Evolutionary conservation across 2,888 invertebrate genomes (phyloP).

Genomic region (Eurytoma californica): DNA sequence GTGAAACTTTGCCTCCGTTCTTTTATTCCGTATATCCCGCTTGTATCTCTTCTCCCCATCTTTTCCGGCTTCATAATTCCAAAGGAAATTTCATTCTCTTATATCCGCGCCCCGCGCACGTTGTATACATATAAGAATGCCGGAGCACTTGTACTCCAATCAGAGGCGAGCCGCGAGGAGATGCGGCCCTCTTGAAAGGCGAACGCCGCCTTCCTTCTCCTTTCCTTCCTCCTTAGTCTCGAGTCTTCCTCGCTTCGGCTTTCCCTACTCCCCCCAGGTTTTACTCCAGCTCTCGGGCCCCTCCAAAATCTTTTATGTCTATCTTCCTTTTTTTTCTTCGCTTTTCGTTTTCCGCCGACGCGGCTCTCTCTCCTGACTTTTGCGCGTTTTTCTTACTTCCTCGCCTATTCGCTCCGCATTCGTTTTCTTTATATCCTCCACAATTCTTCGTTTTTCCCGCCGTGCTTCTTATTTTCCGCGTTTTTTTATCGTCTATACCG

Average conservation of each 20-base stretch:
- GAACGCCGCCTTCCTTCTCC: not conserved
- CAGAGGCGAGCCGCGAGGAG: slow-evolving; percentile 42
- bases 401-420: slow-evolving; percentile 52
- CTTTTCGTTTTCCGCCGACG: slow-evolving; percentile 3
- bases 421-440: slow-evolving; percentile 53
- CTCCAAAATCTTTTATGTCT: slow-evolving; percentile 51
- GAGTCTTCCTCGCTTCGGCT: not conserved
- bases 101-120: not conserved
- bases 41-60: slow-evolving; percentile 11
- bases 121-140: slow-evolving; percentile 29
- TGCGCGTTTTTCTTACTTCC: slow-evolving; percentile 55
- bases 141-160: slow-evolving; percentile 51
- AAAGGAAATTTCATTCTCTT: slow-evolving; percentile 33
- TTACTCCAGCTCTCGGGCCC: slow-evolving; percentile 12
- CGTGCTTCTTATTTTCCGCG: slow-evolving; percentile 36
- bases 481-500: not conserved
- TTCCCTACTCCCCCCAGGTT: too few relatives aligned
- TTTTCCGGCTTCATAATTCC: slow-evolving; percentile 46
- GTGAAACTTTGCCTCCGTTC: not conserved
- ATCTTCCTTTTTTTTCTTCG: slow-evolving; percentile 29
- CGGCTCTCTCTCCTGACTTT: slow-evolving; percentile 34
- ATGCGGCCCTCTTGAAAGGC: slow-evolving; percentile 34
- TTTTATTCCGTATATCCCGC: not conserved
- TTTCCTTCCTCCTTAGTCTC: not conserved
- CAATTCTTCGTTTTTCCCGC: slow-evolving; percentile 39